phyloP scores from a whole-genome alignment of 2,888 invertebrate species.

The Orthonevra nobilis region DNA sequence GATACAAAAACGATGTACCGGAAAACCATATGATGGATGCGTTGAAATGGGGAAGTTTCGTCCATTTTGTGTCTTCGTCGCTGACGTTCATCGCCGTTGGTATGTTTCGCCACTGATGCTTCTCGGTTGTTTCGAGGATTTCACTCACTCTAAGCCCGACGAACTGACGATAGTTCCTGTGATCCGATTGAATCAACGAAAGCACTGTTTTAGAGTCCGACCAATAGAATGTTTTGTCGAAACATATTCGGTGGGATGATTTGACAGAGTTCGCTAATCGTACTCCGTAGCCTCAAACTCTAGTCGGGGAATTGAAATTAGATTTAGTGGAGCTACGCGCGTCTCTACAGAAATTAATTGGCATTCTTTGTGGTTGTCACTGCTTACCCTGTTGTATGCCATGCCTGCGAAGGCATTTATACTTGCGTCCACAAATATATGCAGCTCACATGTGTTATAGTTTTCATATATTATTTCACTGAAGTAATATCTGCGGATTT shows the following conservation, averaged over 20 bases:
- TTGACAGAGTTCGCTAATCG: not conserved
- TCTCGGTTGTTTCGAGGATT: too few relatives aligned
- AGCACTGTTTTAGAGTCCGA: not conserved
- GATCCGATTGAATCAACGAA: too few relatives aligned
- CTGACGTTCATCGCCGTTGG: too few relatives aligned
- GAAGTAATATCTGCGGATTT: conserved; percentile 69
- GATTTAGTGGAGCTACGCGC: conserved; percentile 70
- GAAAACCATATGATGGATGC: too few relatives aligned
- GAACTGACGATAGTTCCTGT: too few relatives aligned
- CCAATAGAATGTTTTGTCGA: too few relatives aligned
- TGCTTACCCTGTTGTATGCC: conserved; percentile 62
- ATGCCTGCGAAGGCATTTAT: not conserved
- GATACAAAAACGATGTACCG: too few relatives aligned
- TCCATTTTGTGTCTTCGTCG: too few relatives aligned
- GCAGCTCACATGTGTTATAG: not conserved
- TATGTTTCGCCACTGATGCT: too few relatives aligned
- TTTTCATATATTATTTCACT: not conserved
- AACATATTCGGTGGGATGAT: too few relatives aligned
- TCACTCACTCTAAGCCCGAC: too few relatives aligned
- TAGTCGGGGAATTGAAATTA: conserved; percentile 69
- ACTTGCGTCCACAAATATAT: not conserved
- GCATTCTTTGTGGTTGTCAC: conserved; percentile 11
- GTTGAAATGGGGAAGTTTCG: too few relatives aligned
- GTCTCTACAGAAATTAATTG: conserved; percentile 69
- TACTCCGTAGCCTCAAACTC: conserved; percentile 71